Evolutionary conservation across 2,797 vertebrate species (phyloP).

Genomic region (Apogon hyalosoma): DNA sequence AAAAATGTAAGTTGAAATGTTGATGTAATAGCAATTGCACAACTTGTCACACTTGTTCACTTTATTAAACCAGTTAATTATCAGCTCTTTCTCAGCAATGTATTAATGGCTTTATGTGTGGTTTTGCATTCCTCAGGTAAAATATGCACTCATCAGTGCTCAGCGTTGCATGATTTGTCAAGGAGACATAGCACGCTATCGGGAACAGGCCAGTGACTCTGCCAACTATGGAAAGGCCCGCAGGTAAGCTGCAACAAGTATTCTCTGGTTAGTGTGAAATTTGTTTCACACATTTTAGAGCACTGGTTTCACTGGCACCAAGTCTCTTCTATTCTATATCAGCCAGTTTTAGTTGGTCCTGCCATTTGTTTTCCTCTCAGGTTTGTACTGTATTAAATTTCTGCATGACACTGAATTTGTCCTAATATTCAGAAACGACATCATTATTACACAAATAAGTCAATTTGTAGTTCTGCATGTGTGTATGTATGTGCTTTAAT

Average conservation of each 20-base stretch:
- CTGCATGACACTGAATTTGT: no score
- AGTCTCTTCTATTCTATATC: neutral
- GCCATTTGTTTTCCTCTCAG: neutral
- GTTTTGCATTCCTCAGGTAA: conserved; percentile 86
- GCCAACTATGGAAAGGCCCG: conserved; percentile 98
- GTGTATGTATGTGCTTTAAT: no score
- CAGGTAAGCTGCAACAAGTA: conserved; percentile 82
- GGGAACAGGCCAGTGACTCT: conserved; percentile 94
- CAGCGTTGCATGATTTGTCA: conserved; percentile 98
- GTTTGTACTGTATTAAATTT: neutral
- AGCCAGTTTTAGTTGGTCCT: neutral
- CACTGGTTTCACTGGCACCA: neutral
- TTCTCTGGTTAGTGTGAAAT: neutral
- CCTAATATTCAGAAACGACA: no score
- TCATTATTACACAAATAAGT: no score
- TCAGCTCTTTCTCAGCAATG: neutral
- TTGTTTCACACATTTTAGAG: neutral
- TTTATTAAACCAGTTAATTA: neutral
- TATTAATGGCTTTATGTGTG: neutral
- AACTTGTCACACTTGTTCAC: neutral
- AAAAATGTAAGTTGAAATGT: neutral
- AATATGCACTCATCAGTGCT: conserved; percentile 97
- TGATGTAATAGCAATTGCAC: neutral
- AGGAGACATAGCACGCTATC: conserved; percentile 96
- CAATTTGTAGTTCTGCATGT: no score